Evolutionary conservation across 2,113 vertebrate species (phyloP), one percentile per base, ranked within the genome.

Genomic region (Todiramphus saurophagus): DNA sequence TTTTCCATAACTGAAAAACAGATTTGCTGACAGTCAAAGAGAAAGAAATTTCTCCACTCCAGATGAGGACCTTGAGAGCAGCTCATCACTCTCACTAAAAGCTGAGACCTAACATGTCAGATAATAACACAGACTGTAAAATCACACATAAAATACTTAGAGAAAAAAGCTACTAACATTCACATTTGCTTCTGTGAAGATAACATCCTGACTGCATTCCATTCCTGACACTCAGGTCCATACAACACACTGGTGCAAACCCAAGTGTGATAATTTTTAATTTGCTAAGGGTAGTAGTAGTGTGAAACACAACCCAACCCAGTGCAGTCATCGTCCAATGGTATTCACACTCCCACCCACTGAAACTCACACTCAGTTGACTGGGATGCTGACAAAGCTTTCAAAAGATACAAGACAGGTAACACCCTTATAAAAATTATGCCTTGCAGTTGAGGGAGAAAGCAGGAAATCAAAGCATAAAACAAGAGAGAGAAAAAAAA

Each of bases 301-400:
- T 0, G 0, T 20, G 16, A 50, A 60, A 44, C 5, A 5, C 13
- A 51, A 78, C 12, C 39, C 69, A 75, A 16, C 3, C 7, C 31
- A 37, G 4, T 4, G 14, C 37, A 43, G 14, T 39, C 31, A 60
- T 59, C 1, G 4, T 16, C 6, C 17, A 46, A 39, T 1, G 0
- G 14, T 31, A 48, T 63, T 82, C 48, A 68, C 23, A 30, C 3
- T 76, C 48, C 50, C 17, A 70, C 5, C 5, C 39, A 28, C 1
- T 28, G 16, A 84, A 87, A 74, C 33, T 43, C 18, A 41, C 39
- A 46, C 30, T 51, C 27, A 58, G 19, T 60, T 67, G 33, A 70
- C 0, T 39, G 39, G 43, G 33, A 60, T n/a, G 73, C 27, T 50
- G 13, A 15, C 30, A 79, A 72, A 59, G 31, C 8, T 77, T 27